Evolutionary conservation across 2,797 vertebrate species (phyloP).

Genomic region (Sebastiscus albofasciatus): DNA sequence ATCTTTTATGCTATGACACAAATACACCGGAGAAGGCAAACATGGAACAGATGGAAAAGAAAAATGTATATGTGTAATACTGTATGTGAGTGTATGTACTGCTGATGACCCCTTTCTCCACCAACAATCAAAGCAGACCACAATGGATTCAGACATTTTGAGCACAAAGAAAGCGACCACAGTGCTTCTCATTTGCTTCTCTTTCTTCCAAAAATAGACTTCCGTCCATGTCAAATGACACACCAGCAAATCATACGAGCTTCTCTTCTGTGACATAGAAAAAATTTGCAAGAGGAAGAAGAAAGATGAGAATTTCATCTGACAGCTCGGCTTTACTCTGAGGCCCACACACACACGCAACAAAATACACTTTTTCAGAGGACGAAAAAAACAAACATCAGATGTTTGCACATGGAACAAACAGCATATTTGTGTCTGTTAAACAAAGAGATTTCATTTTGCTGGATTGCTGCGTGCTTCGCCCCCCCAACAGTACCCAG

Average conservation of each 20-base stretch:
- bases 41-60: not conserved
- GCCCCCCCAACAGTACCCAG: not conserved
- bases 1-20: not conserved
- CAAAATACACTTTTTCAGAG: slow-evolving; percentile 9
- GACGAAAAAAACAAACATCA: not conserved
- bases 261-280: slow-evolving; percentile 6
- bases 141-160: slow-evolving; percentile 4
- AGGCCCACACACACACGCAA: not conserved
- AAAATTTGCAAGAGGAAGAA: not conserved
- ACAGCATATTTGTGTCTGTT: not conserved
- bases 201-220: slow-evolving; percentile 57
- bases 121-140: slow-evolving; percentile 14
- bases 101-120: not conserved
- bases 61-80: not conserved
- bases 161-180: slow-evolving; percentile 16
- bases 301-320: slow-evolving; percentile 20
- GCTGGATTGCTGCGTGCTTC: not conserved
- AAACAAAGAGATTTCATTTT: slow-evolving; percentile 29
- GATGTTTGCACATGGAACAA: slow-evolving; percentile 7
- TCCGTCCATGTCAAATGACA: slow-evolving; percentile 21
- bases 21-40: not conserved
- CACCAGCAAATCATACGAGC: slow-evolving; percentile 2
- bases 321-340: slow-evolving; percentile 4
- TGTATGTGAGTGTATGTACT: not conserved
- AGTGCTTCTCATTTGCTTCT: slow-evolving; percentile 32